Base-by-base conservation (phyloP, 92 coral and sea anemone species). In the Umimayanthus chanpuru region DNA sequence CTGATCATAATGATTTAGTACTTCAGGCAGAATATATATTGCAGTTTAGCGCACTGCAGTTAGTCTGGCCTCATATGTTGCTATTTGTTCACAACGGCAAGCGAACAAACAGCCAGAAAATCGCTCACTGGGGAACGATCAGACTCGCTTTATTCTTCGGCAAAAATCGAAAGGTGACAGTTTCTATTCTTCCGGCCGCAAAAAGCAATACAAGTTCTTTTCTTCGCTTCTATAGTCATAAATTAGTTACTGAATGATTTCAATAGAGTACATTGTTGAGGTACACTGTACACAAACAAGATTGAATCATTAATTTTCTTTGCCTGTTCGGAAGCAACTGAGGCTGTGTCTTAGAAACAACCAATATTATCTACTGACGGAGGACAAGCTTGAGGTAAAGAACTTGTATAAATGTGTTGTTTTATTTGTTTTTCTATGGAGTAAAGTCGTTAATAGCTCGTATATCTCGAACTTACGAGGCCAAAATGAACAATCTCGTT, bases 51-150 rank as follows among this genome's bases (percentile, higher is more conserved):
- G 78, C 18, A 18, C 28, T 32, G 21, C 2, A 73, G 9, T 32
- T 75, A 7, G 77, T 30, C 20, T 32, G 79, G n/a, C 26, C 23
- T 32, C 25, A 23, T 58, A 14, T 80, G n/a, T 49, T 55, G 43
- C n/a, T 18, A 6, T 21, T 18, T 76, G 9, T 76, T 38, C 16
- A 20, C 43, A 76, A 6, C 25, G 43, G 32, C 32, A 55, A 16
- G 43, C n/a, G 41, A 29, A 36, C 65, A 81, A 21, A 20, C 16
- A 61, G 28, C 6, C 21, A 30, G 10, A 41, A 49, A 81, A 81
- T 61, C 32, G 85, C 56, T 58, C 85, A 61, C 32, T 41, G 53
- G 85, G 85, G 85, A 81, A 67, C 85, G 70, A 81, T 81, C 74
- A 81, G 16, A 40, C 26, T 28, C 65, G 21, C 47, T 30, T 47